Base-by-base conservation (phyloP, 2,113 vertebrate species). In the Talpa occidentalis region DNA sequence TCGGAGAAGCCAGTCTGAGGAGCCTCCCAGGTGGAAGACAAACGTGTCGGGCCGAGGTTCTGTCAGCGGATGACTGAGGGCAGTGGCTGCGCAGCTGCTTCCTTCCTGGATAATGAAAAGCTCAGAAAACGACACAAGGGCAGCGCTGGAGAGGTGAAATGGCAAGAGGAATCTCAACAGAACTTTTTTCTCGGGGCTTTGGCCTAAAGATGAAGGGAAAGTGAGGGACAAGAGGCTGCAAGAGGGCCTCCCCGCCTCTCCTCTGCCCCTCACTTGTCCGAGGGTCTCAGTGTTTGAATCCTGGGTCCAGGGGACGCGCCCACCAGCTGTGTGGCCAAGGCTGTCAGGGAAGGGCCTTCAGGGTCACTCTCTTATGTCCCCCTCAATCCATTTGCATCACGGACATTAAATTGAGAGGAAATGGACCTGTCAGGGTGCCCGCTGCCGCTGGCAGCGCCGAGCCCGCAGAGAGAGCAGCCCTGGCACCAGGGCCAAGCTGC, bases 231-330 rank as follows among this genome's bases (percentile, higher is more conserved):
- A 72, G 4, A 10, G 3, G n/a, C n/a, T n/a, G n/a, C n/a, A n/a
- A n/a, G n/a, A n/a, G n/a, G n/a, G n/a, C n/a, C n/a, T n/a, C n/a
- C n/a, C 11, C 62, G 81, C 12, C 47, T 32, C 6, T 6, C 19
- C 10, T 0, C 1, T 37, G 7, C 10, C 9, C 8, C 2, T 19
- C 35, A 17, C 24, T 26, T 62, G 35, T 1, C 56, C 9, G 0
- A 24, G 28, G 6, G 4, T 2, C 40, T 8, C 16, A 2, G 1
- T 22, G 4, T 47, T 40, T 21, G 22, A 62, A 32, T 56, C 8
- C 10, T 35, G 22, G 1, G 12, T 22, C 30, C 49, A 14, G 6
- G 6, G 10, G 16, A 47, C 28, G 10, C 5, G 54, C 22, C 60
- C 49, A 17, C 19, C 40, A 40, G 10, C 7, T 66, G 7, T 1